phyloP scores from a whole-genome alignment of 23 tunicate genomes.

The Pegea sp. region DNA sequence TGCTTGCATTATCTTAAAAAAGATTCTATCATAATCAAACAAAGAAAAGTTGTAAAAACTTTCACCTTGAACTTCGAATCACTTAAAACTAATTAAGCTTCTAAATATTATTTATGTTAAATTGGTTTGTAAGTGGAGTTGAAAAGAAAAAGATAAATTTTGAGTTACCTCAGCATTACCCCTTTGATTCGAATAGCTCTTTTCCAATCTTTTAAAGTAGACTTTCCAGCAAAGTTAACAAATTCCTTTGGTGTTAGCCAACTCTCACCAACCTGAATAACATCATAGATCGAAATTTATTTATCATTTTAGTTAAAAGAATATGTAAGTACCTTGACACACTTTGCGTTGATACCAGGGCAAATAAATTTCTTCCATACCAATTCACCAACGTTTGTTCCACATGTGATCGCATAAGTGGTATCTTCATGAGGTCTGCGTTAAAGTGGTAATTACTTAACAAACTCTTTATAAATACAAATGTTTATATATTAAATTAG shows the following conservation, averaged over 20 bases:
- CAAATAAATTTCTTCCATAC: slow-evolving; percentile 84
- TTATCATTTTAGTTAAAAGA: background rate
- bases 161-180: slow-evolving; percentile 65
- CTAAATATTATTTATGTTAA: too few species aligned
- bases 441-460: background rate
- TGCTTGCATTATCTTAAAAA: too few species aligned
- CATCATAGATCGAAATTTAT: background rate
- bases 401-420: slow-evolving; percentile 80
- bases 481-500: too few species aligned
- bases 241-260: slow-evolving; percentile 92
- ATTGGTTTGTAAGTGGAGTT: too few species aligned
- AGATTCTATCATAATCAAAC: too few species aligned
- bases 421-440: slow-evolving; percentile 33
- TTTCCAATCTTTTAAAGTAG: slow-evolving; percentile 96
- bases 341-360: slow-evolving; percentile 89
- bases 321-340: slow-evolving; percentile 34
- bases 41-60: too few species aligned
- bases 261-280: slow-evolving; percentile 27
- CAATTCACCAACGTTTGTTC: slow-evolving; percentile 41
- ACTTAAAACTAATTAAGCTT: too few species aligned
- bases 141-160: background rate
- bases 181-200: slow-evolving; percentile 92
- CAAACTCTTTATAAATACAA: too few species aligned
- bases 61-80: too few species aligned
- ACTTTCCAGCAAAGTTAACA: slow-evolving; percentile 70